Base-by-base conservation (phyloP, 2,888 invertebrate species). In the Andrena praecox region DNA sequence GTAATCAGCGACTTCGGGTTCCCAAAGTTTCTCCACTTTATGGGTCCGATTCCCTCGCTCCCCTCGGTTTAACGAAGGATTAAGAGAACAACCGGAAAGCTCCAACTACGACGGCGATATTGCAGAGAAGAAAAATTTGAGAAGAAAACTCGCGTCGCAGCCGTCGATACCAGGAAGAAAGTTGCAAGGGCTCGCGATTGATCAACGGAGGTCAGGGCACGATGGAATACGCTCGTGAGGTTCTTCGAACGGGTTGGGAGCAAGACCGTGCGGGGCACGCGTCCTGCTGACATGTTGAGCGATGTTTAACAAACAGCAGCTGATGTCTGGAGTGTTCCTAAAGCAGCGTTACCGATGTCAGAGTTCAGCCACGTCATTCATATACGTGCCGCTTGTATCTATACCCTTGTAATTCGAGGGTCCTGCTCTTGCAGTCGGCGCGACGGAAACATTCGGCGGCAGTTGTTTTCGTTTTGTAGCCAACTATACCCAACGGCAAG, bases 221-320 rank as follows among this genome's bases (percentile, higher is more conserved):
- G 24, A 16, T 2, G 31, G 2, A 24, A n/a, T 5, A 16, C 35
- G 12, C 20, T 50, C 5, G 59, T n/a, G 2, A 35, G 31, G 52
- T 71, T 64, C 59, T 76, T n/a, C 5, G 10, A 27, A 69, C 24
- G 6, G 6, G 7, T 20, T 70, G 20, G 59, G 59, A 70, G 63
- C 56, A 27, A 27, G 72, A 48, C 42, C 31, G 56, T 6, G 69
- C 77, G 70, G 31, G 27, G 33, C 68, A 68, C 67, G 71, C 59
- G 73, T 27, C 48, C 76, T 62, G 88, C 78, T 89, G 91, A 91
- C 91, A 89, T 84, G 85, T 87, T 91, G 91, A 91, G 86, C 88
- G 91, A 91, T 91, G 91, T 91, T 91, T 89, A 91, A 91, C 91
- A 91, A 91, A 91, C 91, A 89, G 86, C 88, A 85, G 86, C 87